phyloP scores from a whole-genome alignment of 1,140 invertebrate genomes.

The Tyrophagus putrescentiae region DNA sequence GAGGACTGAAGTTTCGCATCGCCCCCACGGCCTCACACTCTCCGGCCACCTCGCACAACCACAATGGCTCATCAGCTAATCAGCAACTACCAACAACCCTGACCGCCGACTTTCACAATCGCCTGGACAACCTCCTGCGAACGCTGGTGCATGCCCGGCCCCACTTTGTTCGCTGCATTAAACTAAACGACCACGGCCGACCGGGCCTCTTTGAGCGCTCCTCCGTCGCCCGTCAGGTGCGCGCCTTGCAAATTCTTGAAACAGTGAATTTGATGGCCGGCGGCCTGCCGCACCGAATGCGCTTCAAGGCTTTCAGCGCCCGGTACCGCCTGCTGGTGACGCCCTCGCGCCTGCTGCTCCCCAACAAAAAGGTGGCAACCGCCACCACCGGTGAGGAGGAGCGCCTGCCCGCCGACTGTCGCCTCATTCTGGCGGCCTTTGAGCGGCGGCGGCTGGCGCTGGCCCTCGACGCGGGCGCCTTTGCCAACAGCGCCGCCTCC shows the following conservation, averaged over 20 bases:
- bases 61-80: slow-evolving; percentile 52
- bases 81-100: slow-evolving; percentile 67
- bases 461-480: slow-evolving; percentile 28
- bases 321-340: slow-evolving; percentile 64
- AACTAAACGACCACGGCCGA: slow-evolving; percentile 55
- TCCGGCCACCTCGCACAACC: slow-evolving; percentile 53
- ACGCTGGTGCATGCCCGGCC: slow-evolving; percentile 80
- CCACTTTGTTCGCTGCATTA: slow-evolving; percentile 80
- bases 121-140: slow-evolving; percentile 73
- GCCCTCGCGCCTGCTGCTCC: slow-evolving; percentile 57
- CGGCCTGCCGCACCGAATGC: slow-evolving; percentile 78
- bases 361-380: slow-evolving; percentile 58
- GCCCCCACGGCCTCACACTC: slow-evolving; percentile 55
- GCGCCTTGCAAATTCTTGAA: slow-evolving; percentile 79
- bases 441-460: slow-evolving; percentile 32
- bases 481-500: slow-evolving; percentile 36
- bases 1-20: slow-evolving; percentile 69
- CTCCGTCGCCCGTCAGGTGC: slow-evolving; percentile 64
- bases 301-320: slow-evolving; percentile 79
- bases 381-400: slow-evolving; percentile 63
- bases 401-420: slow-evolving; percentile 4
- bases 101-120: slow-evolving; percentile 84
- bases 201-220: slow-evolving; percentile 60
- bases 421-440: slow-evolving; percentile 41
- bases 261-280: slow-evolving; percentile 82